Evolutionary conservation across 2,797 vertebrate species (phyloP).

Genomic region (Esox masquinongy): DNA sequence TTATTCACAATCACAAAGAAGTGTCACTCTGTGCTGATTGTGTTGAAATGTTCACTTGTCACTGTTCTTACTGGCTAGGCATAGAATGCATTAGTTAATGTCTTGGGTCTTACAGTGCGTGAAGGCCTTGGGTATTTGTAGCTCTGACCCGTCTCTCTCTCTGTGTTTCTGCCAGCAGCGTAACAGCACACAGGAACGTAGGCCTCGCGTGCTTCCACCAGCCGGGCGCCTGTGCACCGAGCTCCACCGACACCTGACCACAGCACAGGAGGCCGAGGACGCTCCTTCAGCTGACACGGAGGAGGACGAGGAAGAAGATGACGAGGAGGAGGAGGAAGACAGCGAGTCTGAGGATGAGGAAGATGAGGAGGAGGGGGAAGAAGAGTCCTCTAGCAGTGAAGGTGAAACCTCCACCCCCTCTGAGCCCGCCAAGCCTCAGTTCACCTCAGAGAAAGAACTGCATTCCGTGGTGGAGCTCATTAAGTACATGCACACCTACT

Average conservation of each 20-base stretch:
- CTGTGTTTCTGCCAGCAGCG: slow-evolving; percentile 24
- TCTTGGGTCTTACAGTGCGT: background rate
- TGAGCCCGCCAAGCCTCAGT: slow-evolving; percentile 60
- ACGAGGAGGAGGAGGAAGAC: slow-evolving; percentile 74
- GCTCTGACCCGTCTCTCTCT: background rate
- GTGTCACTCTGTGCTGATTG: background rate
- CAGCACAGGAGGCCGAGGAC: slow-evolving; percentile 64
- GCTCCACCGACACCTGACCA: slow-evolving; percentile 93
- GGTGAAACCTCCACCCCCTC: slow-evolving; percentile 52
- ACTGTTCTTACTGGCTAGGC: background rate
- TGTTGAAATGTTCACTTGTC: background rate
- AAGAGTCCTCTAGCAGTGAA: slow-evolving; percentile 73
- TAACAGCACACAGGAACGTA: slow-evolving; percentile 72
- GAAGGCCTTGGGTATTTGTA: background rate
- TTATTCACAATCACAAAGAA: too few species aligned
- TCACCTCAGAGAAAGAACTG: slow-evolving; percentile 82
- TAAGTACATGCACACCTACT: slow-evolving; percentile 98
- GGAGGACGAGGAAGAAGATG: slow-evolving; percentile 79
- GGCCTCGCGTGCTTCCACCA: slow-evolving; percentile 67
- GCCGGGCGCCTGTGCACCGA: slow-evolving; percentile 87
- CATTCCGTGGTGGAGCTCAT: slow-evolving; percentile 90
- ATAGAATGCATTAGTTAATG: background rate
- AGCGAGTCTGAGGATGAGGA: slow-evolving; percentile 45
- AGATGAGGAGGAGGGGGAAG: slow-evolving; percentile 60
- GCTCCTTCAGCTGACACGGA: slow-evolving; percentile 60